These are phyloP conservation scores for Pseudochromis fuscus DNA, from an alignment of 2,797 vertebrate genomes.

Conservation along the genomic window DNA sequence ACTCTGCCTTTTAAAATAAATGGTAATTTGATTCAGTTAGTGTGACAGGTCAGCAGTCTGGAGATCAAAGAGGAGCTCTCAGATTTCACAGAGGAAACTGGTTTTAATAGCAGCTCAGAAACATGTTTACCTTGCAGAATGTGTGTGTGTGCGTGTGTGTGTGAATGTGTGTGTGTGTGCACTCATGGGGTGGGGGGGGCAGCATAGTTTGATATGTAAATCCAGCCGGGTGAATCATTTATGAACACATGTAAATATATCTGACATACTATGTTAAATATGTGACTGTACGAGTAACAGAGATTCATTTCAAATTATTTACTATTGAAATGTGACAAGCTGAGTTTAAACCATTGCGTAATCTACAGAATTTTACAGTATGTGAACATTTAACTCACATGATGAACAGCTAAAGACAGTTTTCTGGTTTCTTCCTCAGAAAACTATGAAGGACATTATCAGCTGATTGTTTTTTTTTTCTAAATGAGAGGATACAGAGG, in stretches of 20 bases:
- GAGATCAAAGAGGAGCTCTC: constrained; percentile 60
- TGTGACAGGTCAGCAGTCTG: constrained; percentile 63
- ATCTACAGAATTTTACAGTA: no score
- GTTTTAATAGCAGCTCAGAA: constrained; percentile 39
- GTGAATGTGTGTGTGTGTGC: constrained; percentile 18
- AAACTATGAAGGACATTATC: no score
- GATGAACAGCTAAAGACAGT: no score
- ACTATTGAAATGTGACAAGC: no score
- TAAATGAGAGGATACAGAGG: no score
- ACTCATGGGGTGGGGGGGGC: constrained; percentile 16
- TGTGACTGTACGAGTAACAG: constrained; percentile 4
- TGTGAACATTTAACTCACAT: no score
- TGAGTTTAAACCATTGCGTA: no score
- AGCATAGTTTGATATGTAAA: constrained; percentile 66
- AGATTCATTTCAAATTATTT: not conserved
- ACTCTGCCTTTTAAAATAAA: constrained; percentile 44
- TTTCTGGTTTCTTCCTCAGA: no score
- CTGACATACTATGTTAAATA: constrained; percentile 15
- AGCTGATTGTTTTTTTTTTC: no score
- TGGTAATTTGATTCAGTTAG: constrained; percentile 50
- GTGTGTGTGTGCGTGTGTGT: constrained; percentile 25
- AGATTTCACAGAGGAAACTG: constrained; percentile 36
- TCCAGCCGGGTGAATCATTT: constrained; percentile 61
- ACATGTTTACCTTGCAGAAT: constrained; percentile 11
- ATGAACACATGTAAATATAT: constrained; percentile 48